Percentiles rank a stretch among this genome's conserved stretches.
These are phyloP conservation scores for Hetaerina titia DNA, from an alignment of 2,888 invertebrate species.

Conservation along the genomic window DNA sequence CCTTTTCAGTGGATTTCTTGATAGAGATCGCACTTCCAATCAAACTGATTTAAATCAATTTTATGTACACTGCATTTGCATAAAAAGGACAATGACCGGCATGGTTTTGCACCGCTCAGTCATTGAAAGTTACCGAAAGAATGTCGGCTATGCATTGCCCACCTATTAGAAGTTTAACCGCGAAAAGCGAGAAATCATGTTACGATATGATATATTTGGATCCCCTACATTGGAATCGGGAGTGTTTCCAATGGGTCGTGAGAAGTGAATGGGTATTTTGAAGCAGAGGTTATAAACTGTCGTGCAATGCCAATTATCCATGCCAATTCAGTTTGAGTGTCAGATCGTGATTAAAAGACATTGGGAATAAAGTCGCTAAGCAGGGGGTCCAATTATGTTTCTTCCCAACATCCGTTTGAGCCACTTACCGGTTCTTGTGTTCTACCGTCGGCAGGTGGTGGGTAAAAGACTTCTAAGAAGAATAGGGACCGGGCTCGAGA, in stretches of 20 bases:
- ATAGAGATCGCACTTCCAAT: no score
- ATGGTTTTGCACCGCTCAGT: no score
- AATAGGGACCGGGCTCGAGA: not conserved
- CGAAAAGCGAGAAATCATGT: no score
- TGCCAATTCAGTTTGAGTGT: not conserved
- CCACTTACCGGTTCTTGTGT: not conserved
- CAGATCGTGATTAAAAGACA: constrained; percentile 22
- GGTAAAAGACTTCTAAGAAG: not conserved
- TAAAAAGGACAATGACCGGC: no score
- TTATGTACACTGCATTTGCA: no score
- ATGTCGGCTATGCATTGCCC: no score
- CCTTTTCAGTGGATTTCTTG: no score
- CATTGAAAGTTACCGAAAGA: no score
- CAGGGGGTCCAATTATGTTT: constrained; percentile 16
- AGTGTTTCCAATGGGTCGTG: not conserved
- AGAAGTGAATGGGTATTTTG: not conserved
- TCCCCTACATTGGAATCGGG: not conserved
- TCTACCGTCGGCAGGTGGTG: not conserved
- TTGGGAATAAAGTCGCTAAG: not conserved
- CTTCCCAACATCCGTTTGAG: not conserved
- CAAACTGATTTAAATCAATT: no score
- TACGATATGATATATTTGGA: no score
- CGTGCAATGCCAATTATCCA: not conserved
- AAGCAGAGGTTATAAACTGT: not conserved
- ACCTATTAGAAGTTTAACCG: no score